These are phyloP conservation scores for Halichoeres trimaculatus DNA, from an alignment of 2,113 vertebrate genomes.

Conservation along the genomic window DNA sequence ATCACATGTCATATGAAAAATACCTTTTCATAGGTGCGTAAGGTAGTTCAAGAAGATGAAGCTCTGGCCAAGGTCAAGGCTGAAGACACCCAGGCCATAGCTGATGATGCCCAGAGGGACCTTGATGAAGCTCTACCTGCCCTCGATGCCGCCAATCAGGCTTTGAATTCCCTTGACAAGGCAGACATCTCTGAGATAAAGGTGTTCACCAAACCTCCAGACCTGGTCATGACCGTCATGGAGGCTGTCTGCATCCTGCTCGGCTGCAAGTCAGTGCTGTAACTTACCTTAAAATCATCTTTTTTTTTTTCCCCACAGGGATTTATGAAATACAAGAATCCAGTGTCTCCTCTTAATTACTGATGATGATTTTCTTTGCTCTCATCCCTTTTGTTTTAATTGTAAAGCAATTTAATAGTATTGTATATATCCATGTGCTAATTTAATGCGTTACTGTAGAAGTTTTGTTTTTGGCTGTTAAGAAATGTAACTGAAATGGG, in stretches of 20 bases:
- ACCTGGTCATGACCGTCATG: slow-evolving; percentile 90
- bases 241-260: slow-evolving; percentile 88
- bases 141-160: slow-evolving; percentile 85
- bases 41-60: slow-evolving; percentile 86
- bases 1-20: no score
- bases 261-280: slow-evolving; percentile 84
- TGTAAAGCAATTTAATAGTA: no score
- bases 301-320: not conserved
- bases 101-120: slow-evolving; percentile 87
- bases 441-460: no score
- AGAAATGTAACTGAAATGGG: no score
- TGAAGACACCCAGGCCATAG: slow-evolving; percentile 88
- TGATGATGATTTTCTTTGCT: not conserved
- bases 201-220: slow-evolving; percentile 89
- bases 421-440: no score
- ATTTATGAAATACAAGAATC: no score
- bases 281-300: not conserved
- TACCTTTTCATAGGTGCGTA: slow-evolving; percentile 48
- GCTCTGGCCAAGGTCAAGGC: slow-evolving; percentile 86
- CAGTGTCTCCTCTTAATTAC: no score
- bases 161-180: slow-evolving; percentile 88
- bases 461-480: no score
- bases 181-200: slow-evolving; percentile 90
- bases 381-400: no score
- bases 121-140: slow-evolving; percentile 88